phyloP scores from a whole-genome alignment of 2,113 vertebrate genomes.

The Thamnophis sirtalis region DNA sequence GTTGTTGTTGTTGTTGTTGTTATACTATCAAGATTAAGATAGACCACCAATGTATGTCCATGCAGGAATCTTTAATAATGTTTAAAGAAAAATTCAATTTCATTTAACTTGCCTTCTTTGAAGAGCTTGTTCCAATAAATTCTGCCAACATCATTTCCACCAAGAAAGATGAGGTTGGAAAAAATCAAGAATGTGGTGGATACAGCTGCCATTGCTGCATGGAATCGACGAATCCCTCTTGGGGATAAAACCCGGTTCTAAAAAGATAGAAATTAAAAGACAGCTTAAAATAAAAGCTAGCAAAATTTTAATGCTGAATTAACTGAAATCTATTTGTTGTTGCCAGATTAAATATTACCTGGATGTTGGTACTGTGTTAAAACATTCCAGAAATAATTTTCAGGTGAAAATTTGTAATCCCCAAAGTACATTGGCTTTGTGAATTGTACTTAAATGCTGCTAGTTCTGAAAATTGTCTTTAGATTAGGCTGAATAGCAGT shows the following conservation, averaged over 20 bases:
- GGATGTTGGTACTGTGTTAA: neutral
- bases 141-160: slow-evolving; percentile 84
- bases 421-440: neutral
- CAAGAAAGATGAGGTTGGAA: slow-evolving; percentile 95
- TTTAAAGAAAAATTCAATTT: neutral
- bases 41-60: neutral
- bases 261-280: slow-evolving; percentile 25
- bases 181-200: slow-evolving; percentile 91
- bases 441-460: neutral
- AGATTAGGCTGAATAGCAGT: neutral
- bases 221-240: slow-evolving; percentile 74
- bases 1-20: neutral
- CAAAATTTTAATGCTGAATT: neutral
- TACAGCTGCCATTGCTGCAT: slow-evolving; percentile 83
- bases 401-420: neutral
- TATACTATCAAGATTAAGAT: neutral
- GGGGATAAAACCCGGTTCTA: slow-evolving; percentile 78
- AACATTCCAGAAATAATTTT: neutral
- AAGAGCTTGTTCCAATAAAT: slow-evolving; percentile 93
- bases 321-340: neutral
- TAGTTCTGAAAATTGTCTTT: neutral
- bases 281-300: neutral
- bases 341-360: neutral
- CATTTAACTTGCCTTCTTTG: slow-evolving; percentile 77
- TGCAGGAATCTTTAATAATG: neutral